Conservation (phyloP, 2,113 vertebrate species). For the Bubo scandiacus region DNA sequence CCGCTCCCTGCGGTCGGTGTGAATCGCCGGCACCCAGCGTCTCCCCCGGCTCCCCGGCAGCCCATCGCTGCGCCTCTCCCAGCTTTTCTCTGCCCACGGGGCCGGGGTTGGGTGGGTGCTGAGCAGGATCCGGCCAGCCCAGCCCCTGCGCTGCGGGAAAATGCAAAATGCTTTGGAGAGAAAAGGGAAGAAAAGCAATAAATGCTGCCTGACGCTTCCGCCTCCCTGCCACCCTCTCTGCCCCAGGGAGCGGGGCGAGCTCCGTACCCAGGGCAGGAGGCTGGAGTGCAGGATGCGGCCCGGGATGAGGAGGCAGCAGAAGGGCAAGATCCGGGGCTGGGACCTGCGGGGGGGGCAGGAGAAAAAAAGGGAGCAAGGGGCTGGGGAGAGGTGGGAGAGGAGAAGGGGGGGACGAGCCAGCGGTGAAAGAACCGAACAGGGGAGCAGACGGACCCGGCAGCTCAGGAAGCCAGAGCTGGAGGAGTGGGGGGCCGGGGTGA, state of each 20-base stretch:
- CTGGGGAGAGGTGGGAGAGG: neutral
- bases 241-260: neutral
- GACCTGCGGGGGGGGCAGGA: neutral
- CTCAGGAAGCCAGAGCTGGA: slow-evolving; percentile 48
- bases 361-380: neutral
- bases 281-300: neutral
- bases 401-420: neutral
- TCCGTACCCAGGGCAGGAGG: neutral
- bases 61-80: neutral
- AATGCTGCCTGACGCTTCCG: neutral
- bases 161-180: neutral
- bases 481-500: neutral
- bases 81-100: neutral
- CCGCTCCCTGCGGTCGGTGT: neutral
- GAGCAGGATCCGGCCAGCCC: neutral
- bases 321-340: neutral
- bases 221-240: neutral
- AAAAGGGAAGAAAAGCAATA: neutral
- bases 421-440: neutral
- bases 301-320: neutral
- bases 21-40: neutral
- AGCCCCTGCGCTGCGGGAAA: neutral
- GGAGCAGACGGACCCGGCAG: neutral
- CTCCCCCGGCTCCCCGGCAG: neutral
- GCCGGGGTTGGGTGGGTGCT: neutral